A percentile compares a stretch with the other conserved stretches of the same genome.
phyloP scores from a whole-genome alignment of 2,797 vertebrate species.

The Parotocinclus haroldoi region DNA sequence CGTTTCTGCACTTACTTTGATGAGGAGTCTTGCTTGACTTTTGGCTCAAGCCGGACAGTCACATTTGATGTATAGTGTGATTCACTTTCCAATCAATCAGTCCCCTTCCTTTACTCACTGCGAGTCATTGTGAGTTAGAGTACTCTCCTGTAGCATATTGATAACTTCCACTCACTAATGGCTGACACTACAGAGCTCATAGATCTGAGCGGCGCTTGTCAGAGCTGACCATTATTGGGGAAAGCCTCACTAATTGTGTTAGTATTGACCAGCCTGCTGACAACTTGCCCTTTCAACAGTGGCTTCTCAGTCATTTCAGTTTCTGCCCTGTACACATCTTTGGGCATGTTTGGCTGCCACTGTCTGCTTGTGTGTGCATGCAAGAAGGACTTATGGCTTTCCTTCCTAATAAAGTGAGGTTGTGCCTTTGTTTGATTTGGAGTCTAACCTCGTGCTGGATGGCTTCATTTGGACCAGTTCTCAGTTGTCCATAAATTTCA shows the following conservation, averaged over 20 bases:
- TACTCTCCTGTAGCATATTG: slow-evolving; percentile 5
- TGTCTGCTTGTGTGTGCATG: too few species aligned
- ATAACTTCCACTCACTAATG: slow-evolving; percentile 22
- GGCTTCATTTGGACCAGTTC: too few species aligned
- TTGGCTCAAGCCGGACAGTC: neutral
- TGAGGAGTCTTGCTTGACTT: neutral
- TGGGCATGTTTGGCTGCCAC: too few species aligned
- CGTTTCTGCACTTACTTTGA: neutral
- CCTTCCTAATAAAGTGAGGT: slow-evolving; percentile 1
- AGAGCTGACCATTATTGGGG: slow-evolving; percentile 27
- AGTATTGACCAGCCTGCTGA: slow-evolving; percentile 32
- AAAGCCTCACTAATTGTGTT: slow-evolving; percentile 39
- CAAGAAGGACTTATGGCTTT: slow-evolving; percentile 8
- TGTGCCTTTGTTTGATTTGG: neutral
- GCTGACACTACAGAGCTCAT: slow-evolving; percentile 16
- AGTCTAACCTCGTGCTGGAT: neutral
- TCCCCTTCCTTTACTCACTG: neutral
- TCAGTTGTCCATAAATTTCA: neutral
- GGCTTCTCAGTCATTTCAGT: slow-evolving; percentile 16
- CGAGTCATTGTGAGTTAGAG: slow-evolving; percentile 23
- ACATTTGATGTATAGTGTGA: slow-evolving; percentile 3
- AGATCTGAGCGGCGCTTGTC: slow-evolving; percentile 18
- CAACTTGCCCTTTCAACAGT: slow-evolving; percentile 21
- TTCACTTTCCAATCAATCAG: slow-evolving; percentile 3
- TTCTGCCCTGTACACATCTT: neutral